These are phyloP conservation scores for Drosophila pruinosa DNA, from an alignment of 1,140 invertebrate species.

Conservation along the genomic window DNA sequence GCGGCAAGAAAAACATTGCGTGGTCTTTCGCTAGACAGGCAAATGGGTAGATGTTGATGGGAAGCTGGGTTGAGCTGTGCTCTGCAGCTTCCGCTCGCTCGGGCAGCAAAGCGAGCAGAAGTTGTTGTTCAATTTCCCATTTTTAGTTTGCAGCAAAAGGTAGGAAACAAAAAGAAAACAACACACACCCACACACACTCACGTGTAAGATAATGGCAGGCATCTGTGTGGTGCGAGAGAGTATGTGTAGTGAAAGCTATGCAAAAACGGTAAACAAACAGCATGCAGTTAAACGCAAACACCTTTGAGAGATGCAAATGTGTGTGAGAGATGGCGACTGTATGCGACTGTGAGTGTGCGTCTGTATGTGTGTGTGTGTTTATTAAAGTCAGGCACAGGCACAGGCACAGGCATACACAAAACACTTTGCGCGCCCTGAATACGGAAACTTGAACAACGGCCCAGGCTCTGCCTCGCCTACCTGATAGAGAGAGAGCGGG, in stretches of 20 bases:
- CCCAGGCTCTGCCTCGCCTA: neutral
- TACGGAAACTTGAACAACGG: slow-evolving; percentile 50
- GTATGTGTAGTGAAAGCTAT: slow-evolving; percentile 62
- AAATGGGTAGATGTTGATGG: slow-evolving; percentile 3
- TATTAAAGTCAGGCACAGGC: slow-evolving; percentile 64
- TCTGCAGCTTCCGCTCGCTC: slow-evolving; percentile 71
- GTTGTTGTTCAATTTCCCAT: slow-evolving; percentile 81
- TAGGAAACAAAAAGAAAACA: neutral
- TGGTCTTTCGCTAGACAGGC: slow-evolving; percentile 24
- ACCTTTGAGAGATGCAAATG: slow-evolving; percentile 69
- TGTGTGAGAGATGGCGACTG: slow-evolving; percentile 6
- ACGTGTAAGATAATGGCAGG: slow-evolving; percentile 72
- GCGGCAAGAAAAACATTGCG: slow-evolving; percentile 64
- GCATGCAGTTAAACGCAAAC: slow-evolving; percentile 76
- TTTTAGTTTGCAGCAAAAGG: slow-evolving; percentile 63
- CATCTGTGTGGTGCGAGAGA: slow-evolving; percentile 28
- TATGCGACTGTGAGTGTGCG: slow-evolving; percentile 14
- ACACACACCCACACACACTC: neutral
- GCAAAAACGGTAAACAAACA: slow-evolving; percentile 78
- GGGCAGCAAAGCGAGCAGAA: slow-evolving; percentile 80
- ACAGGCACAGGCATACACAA: slow-evolving; percentile 33
- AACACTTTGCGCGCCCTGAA: slow-evolving; percentile 75
- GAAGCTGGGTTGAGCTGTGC: neutral
- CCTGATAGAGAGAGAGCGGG: slow-evolving; percentile 2
- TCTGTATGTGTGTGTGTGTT: slow-evolving; percentile 45